Base-by-base conservation (phyloP, 2,888 invertebrate genomes). In the Osmoderma eremita region DNA sequence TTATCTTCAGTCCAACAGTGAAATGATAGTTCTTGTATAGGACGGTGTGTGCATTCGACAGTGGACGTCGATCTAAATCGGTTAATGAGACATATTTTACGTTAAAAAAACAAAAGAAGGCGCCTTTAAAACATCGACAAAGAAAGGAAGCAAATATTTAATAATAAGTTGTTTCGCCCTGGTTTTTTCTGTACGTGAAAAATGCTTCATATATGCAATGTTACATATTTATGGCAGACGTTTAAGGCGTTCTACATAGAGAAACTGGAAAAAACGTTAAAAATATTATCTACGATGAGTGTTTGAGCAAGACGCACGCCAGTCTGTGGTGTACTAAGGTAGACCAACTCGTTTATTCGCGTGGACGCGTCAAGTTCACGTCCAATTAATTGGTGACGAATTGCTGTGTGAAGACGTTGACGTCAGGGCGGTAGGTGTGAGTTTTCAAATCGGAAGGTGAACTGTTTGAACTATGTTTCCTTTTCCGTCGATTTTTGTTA, bases 391-490 rank as follows among this genome's bases (percentile, higher is more conserved):
- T 17, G n/a, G 50, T 42, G 67, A 54, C 30, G 49, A 63, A 54
- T 69, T 70, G 66, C 58, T 56, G 30, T 30, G 24, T 66, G 18
- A 53, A 58, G 58, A 45, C n/a, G 18, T 39, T 68, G 69, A 72
- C 66, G 70, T 69, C 68, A 67, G 15, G 63, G 56, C 68, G 68
- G 69, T 69, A 72, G 71, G 72, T 70, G 72, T 67, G 72, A 70
- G 68, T 70, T 68, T 69, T 67, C 56, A 58, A 45, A 74, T 76
- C 78, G 77, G 76, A 75, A 74, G 73, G 70, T 74, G 73, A 73
- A 66, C 68, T 76, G 72, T 78, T 78, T 79, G 78, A 74, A 78
- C 73, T 77, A 70, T 69, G 75, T 77, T 75, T 80, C 80, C 80
- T 78, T 77, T 78, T 74, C 78, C 75, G 76, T 72, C 69, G 69